Base-by-base conservation (phyloP, 1,140 invertebrate genomes). In the Nixonia krombeini region DNA sequence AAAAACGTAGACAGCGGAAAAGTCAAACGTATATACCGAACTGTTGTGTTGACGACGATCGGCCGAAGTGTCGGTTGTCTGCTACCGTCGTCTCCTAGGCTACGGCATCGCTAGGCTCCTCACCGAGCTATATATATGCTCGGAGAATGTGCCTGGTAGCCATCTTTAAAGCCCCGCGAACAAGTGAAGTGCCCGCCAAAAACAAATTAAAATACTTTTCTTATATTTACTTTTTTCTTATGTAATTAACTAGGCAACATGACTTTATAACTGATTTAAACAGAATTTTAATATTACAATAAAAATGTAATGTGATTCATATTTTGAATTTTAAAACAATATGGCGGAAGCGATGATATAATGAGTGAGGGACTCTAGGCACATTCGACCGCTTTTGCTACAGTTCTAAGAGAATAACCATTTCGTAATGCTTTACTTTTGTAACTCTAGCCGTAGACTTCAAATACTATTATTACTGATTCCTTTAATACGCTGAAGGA, bases 51-150 rank as follows among this genome's bases (percentile, higher is more conserved):
- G 75, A 77, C 68, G 65, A 80, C 75, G 74, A 53, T 69, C 72
- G 57, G 72, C 63, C 58, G 65, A 59, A 76, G 74, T 76, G 73
- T 78, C 73, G 74, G 76, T 82, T 81, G 82, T 82, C 83, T 82
- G 79, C 81, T 83, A 63, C 76, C 76, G 68, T 72, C 76, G 83
- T 85, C 82, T 78, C 83, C 83, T 84, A 83, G 83, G 72, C 83
- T 85, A 85, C 83, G 80, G 82, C 82, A 82, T 83, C 80, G 77
- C 75, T 74, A 73, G 10, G 41, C 37, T 46, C 37, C 13, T 0
- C 16, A 69, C 63, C 76, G 70, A 67, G 68, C 70, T 63, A 73
- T 73, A 33, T 18, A 25, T 57, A 8, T 16, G 12, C 37, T 40
- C 15, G 15, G 8, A 8, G 7, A 40, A 18, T 9, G 16, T 17